Evolutionary conservation across 2,113 vertebrate species (phyloP).

Genomic region (Gymnocephalus cernua): DNA sequence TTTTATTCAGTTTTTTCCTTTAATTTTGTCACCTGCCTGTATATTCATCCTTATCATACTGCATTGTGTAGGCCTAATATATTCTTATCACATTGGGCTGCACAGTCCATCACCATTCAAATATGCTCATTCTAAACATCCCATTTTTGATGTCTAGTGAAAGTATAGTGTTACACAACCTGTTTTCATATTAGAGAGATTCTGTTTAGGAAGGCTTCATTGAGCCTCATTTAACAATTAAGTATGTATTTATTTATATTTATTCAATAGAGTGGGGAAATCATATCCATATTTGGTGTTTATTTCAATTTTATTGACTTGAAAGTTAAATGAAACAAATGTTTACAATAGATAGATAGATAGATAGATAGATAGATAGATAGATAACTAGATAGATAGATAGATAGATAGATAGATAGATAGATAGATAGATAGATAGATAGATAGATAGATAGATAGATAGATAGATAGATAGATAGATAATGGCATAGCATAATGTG

Average conservation of each 20-base stretch:
- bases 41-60: neutral
- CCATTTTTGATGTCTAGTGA: neutral
- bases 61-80: neutral
- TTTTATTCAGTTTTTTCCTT: neutral
- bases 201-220: neutral
- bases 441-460: neutral
- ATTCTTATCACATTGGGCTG: neutral
- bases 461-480: conserved; percentile 9
- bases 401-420: too few relatives aligned
- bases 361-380: too few relatives aligned
- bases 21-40: neutral
- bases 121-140: neutral
- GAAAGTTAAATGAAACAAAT: too few relatives aligned
- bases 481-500: neutral
- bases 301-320: too few relatives aligned
- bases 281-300: too few relatives aligned
- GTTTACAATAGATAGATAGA: too few relatives aligned
- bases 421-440: neutral
- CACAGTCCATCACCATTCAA: neutral
- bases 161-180: neutral
- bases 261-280: too few relatives aligned
- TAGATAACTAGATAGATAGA: too few relatives aligned
- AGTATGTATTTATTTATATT: neutral
- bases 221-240: neutral
- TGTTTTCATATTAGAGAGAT: neutral